Base-by-base conservation (phyloP, 2,797 vertebrate genomes). In the Chelon auratus region DNA sequence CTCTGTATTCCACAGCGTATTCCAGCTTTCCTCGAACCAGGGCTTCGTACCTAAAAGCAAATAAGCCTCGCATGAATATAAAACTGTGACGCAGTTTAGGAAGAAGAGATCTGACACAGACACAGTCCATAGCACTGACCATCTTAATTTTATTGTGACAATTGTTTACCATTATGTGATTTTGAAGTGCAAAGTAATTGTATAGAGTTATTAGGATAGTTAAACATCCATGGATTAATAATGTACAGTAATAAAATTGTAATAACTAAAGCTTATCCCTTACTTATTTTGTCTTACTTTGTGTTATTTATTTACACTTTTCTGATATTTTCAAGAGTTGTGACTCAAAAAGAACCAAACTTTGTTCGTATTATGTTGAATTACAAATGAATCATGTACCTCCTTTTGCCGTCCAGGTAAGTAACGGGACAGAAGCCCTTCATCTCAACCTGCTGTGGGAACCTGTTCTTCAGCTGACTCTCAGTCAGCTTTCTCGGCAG, bases 341-440 rank as follows among this genome's bases (percentile, higher is more conserved):
- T 40, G 15, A 45, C 14, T 45, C 8, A 8, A 45, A 8, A 17
- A 45, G 15, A n/a, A 45, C 43, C 43, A 43, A 8, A 42, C 11
- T 10, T 15, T 45, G 1, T 45, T 45, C 6, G 14, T 45, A 45
- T 33, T 9, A 4, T 54, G 33, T 36, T 15, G 8, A 26, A 4
- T 18, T 24, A 6, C 1, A 11, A 20, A 2, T 39, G 36, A 13
- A 3, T 20, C 18, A 7, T 48, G 26, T 94, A 96, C 98, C 96
- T 98, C 81, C 95, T 94, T 11, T 95, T 94, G 68, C 97, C 98
- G 26, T 99, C 96, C 77, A 93, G 80, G 76, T 96, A 99, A 56
- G 97, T 96, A 82, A 99, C 96, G 1, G 97, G 95, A 75, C 98
- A 99, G 88, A 96, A 98, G 56, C 97, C 96, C 72, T 94, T 95